Evolutionary conservation across 2,113 vertebrate genomes (phyloP), one percentile per base, ranked within the genome.

Genomic region (Ammodytes marinus): DNA sequence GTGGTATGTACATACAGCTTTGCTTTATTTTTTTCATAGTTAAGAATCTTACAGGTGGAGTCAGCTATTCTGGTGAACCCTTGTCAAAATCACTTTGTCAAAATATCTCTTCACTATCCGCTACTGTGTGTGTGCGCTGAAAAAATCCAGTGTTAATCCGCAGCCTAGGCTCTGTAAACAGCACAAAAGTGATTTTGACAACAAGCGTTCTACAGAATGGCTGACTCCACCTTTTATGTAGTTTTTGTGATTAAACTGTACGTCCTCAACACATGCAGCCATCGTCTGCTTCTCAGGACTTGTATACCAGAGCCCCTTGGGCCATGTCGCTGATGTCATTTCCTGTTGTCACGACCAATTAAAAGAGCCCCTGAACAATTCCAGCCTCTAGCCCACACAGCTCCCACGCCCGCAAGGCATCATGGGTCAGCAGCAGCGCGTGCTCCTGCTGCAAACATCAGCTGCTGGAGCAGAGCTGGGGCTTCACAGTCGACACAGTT

Each of bases 341-440:
- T 92, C 91, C 92, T 88, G 80, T 88, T 79, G 86, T 88, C 89
- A 77, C n/a, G 43, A 80, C 82, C 83, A 86, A 85, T 90, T 88
- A 75, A 78, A 86, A 54, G 66, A 79, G 40, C 47, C 65, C 27
- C 71, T 75, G 6, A 35, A 40, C 63, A 80, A 72, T 76, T 66
- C 35, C 52, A 67, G 75, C 63, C 74, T 75, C 79, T 83, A 83
- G 83, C 71, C 79, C 90, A 84, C 82, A 77, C 69, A 40, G 72
- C 89, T 89, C 87, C 84, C 88, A 90, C 80, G 79, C 58, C 89
- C 73, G 85, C 84, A 86, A 92, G 83, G 90, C 88, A 90, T 90
- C 71, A 80, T 92, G 92, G 92, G 92, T 91, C 86, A 88, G 79
- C 78, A 77, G 83, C 77, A 77, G 83, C 77, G 58, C 58, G 55